A percentile compares a stretch with the other conserved stretches of the same genome.
These are phyloP conservation scores for Chesias legatella DNA, from an alignment of 2,888 invertebrate species.

Conservation along the genomic window DNA sequence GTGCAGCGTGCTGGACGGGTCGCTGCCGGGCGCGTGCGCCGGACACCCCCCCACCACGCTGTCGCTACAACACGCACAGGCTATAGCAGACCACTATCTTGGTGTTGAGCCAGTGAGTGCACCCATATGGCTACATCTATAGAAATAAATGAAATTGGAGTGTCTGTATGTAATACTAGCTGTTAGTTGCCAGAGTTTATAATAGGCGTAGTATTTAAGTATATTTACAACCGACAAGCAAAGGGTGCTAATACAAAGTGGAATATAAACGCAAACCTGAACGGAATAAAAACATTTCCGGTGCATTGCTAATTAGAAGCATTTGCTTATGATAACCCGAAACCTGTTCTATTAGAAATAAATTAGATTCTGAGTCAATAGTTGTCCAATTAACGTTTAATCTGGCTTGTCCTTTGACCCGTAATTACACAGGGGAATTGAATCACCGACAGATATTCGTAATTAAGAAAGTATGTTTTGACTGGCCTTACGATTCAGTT, in stretches of 20 bases:
- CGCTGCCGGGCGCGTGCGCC: conserved; percentile 81
- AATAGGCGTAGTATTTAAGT: too few relatives aligned
- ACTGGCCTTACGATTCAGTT: too few relatives aligned
- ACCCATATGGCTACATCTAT: too few relatives aligned
- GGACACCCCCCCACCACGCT: conserved; percentile 76
- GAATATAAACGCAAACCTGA: too few relatives aligned
- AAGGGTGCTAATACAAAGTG: too few relatives aligned
- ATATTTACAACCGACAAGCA: too few relatives aligned
- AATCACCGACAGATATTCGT: too few relatives aligned
- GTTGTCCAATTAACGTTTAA: conserved; percentile 6
- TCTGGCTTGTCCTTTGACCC: conserved; percentile 3
- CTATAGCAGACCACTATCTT: conserved; percentile 81
- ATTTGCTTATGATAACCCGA: background rate
- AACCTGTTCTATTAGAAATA: conserved; percentile 2
- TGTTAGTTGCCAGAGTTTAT: too few relatives aligned
- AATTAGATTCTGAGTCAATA: conserved; percentile 9
- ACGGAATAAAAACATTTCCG: too few relatives aligned
- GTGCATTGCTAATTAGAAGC: too few relatives aligned
- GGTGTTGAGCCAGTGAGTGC: conserved; percentile 78
- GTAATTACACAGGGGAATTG: background rate
- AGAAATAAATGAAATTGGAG: too few relatives aligned
- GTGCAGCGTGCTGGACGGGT: conserved; percentile 80
- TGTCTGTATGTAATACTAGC: too few relatives aligned
- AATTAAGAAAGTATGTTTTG: background rate
- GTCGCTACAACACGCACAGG: conserved; percentile 77